Base-by-base conservation (phyloP, 2,888 invertebrate species). In the Mythimna impura region DNA sequence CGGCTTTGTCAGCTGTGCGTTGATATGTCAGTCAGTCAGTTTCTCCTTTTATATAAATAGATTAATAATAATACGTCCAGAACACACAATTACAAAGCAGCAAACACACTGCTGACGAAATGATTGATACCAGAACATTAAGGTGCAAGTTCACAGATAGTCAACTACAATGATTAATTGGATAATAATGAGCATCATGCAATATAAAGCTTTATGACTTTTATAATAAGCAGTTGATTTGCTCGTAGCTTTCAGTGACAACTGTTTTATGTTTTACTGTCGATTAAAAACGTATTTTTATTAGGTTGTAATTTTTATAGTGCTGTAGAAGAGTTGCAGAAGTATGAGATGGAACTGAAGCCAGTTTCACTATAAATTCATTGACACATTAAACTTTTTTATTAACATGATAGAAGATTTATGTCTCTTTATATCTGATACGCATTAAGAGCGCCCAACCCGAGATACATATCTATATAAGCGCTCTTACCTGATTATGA, bases 91-190 rank as follows among this genome's bases (percentile, higher is more conserved):
- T 17, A 71, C 10, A 12, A 63, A 43, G 7, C n/a, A 73, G 54
- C 14, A 57, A 57, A 34, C 17, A 8, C 6, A 52, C 50, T 0
- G 22, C 57, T 61, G 50, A 68, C 0, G 9, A 61, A 74, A 62
- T 65, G 30, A 67, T 80, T 65, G 54, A 68, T 61, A 77, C 5
- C 50, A 17, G 40, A 9, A 22, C 63, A 50, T 64, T 52, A 55
- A 47, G n/a, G 14, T 57, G 34, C 25, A 64, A 52, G 61, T 50
- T 80, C 64, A 66, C 17, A 36, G 34, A 14, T 43, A n/a, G 17
- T 65, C 9, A 57, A 22, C 10, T 43, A 50, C 0, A 54, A 63
- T 66, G 54, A 81, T 70, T 80, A 50, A 81, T 75, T 69, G 25
- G 62, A 75, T 58, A 40, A 9, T 30, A 66, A 69, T 34, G 12